These are phyloP conservation scores for Gallinago media DNA, from an alignment of 2,113 vertebrate genomes.

Conservation along the genomic window DNA sequence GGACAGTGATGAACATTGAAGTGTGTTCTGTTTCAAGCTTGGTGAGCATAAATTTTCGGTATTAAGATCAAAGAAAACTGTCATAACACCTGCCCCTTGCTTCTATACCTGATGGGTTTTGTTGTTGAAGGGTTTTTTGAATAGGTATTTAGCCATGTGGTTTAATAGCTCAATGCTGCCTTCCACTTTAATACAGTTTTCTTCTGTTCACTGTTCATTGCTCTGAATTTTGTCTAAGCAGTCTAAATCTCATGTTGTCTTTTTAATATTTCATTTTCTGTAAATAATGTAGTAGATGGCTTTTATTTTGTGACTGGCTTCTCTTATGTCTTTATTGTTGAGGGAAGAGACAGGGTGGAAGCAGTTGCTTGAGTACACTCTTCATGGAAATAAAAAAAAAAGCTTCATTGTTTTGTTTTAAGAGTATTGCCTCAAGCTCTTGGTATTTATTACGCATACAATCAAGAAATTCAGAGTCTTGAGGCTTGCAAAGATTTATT, in stretches of 20 bases:
- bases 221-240: constrained; percentile 29
- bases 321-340: not conserved
- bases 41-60: not conserved
- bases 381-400: not conserved
- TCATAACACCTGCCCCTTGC: not conserved
- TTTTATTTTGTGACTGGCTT: constrained; percentile 46
- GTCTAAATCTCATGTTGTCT: not conserved
- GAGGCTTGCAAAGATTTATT: constrained; percentile 15
- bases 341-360: constrained; percentile 1
- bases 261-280: constrained; percentile 54
- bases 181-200: not conserved
- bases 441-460: constrained; percentile 54
- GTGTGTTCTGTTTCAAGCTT: not conserved
- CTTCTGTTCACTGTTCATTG: not conserved
- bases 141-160: not conserved
- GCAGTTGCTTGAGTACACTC: not conserved
- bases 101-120: not conserved
- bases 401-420: constrained; percentile 10
- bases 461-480: constrained; percentile 9
- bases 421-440: constrained; percentile 49
- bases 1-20: not conserved
- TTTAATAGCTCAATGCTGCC: not conserved
- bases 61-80: not conserved
- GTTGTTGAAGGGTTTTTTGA: not conserved
- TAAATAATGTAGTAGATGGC: constrained; percentile 57